Evolutionary conservation across 2,797 vertebrate species (phyloP).

Genomic region (Tachyglossus aculeatus): DNA sequence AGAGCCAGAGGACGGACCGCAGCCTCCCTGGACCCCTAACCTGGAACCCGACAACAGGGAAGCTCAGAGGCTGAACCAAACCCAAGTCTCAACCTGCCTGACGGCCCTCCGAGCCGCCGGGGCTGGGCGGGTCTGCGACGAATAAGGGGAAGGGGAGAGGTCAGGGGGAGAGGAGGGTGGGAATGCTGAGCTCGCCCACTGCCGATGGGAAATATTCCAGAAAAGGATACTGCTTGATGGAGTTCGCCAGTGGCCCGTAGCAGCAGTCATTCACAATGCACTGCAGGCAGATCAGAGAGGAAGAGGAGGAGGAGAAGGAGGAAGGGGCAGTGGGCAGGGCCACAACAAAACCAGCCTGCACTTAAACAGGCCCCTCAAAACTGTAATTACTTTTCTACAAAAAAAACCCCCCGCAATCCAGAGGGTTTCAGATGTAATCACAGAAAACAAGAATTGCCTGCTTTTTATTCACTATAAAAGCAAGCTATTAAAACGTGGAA

Average conservation of each 20-base stretch:
- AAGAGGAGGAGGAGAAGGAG: no score
- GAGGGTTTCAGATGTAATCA: constrained; percentile 79
- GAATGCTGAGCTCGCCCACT: constrained; percentile 93
- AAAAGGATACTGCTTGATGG: constrained; percentile 99
- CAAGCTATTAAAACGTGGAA: constrained; percentile 78
- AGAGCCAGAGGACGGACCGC: no score
- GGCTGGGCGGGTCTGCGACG: no score
- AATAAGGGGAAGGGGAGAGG: no score
- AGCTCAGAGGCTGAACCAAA: no score
- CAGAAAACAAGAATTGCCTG: constrained; percentile 77
- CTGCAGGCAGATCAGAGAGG: constrained; percentile 82
- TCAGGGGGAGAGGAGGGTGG: no score
- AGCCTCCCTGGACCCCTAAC: no score
- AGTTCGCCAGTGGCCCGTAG: constrained; percentile 99
- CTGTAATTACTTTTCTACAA: constrained; percentile 67
- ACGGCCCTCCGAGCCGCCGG: no score
- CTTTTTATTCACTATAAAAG: constrained; percentile 76
- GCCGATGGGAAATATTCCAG: constrained; percentile 92
- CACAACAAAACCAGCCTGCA: constrained; percentile 54
- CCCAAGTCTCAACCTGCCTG: no score
- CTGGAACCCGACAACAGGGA: no score
- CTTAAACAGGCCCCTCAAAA: constrained; percentile 67
- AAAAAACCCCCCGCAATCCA: constrained; percentile 62
- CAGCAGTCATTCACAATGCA: constrained; percentile 99
- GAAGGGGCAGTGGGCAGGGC: constrained; percentile 14